Evolutionary conservation across 2,113 vertebrate species (phyloP).

Genomic region (Caranx melampygus): DNA sequence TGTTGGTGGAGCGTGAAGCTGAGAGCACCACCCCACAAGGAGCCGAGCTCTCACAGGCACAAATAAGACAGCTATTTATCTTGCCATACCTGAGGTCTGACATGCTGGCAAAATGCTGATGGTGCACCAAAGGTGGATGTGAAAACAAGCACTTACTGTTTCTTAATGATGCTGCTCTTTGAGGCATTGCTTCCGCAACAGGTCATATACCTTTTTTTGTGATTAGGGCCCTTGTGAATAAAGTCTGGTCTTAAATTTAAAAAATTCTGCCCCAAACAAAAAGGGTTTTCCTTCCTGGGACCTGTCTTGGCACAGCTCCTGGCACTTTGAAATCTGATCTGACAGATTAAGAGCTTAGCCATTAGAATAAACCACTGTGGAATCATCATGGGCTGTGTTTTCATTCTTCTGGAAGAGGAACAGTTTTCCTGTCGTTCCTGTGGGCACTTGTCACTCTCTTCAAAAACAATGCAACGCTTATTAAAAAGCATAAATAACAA

Average conservation of each 20-base stretch:
- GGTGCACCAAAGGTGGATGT: conserved; percentile 63
- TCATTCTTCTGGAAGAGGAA: conserved; percentile 26
- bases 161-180: conserved; percentile 61
- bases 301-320: conserved; percentile 73
- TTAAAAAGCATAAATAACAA: background rate
- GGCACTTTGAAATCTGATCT: conserved; percentile 80
- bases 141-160: conserved; percentile 70
- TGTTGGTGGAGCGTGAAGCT: conserved; percentile 80
- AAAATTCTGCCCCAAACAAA: conserved; percentile 65
- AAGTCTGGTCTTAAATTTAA: conserved; percentile 68
- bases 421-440: conserved; percentile 38
- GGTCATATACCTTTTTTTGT: conserved; percentile 38
- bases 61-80: conserved; percentile 76
- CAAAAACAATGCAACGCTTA: background rate
- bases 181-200: conserved; percentile 60
- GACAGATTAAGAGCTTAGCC: conserved; percentile 79
- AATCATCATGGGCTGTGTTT: conserved; percentile 65
- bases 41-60: conserved; percentile 74
- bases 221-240: conserved; percentile 42
- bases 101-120: conserved; percentile 65
- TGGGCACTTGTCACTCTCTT: conserved; percentile 26
- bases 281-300: conserved; percentile 76
- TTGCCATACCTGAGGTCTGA: conserved; percentile 79
- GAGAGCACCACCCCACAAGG: conserved; percentile 80
- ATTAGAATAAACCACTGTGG: conserved; percentile 79